Conservation (phyloP, 2,113 vertebrate species). For the Scolopax mira region DNA sequence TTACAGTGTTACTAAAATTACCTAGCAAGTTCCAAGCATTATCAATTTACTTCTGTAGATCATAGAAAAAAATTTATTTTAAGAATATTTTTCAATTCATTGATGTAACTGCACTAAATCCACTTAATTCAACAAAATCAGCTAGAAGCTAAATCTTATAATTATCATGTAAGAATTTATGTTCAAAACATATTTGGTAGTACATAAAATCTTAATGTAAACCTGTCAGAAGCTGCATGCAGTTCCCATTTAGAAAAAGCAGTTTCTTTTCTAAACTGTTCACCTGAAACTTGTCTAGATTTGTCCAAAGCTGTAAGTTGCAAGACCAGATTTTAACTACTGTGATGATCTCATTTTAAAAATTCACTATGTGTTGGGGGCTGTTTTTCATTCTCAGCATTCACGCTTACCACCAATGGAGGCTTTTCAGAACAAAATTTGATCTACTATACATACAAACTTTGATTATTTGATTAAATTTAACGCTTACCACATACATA, state of each 20-base stretch:
- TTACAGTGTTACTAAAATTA: neutral
- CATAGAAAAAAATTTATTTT: neutral
- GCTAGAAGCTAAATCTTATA: neutral
- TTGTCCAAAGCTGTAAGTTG: constrained; percentile 24
- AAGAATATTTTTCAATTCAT: neutral
- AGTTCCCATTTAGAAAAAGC: neutral
- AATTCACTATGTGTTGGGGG: neutral
- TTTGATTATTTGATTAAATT: neutral
- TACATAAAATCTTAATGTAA: neutral
- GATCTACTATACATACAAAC: neutral
- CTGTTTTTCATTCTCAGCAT: neutral
- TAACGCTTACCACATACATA: neutral
- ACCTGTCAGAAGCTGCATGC: neutral
- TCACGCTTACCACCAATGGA: neutral
- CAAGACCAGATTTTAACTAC: constrained; percentile 14
- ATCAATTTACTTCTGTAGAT: neutral
- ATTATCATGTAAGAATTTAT: neutral
- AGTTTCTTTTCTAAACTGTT: neutral
- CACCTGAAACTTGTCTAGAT: constrained; percentile 29
- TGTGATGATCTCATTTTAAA: constrained; percentile 38
- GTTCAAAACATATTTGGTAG: neutral
- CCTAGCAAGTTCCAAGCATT: neutral
- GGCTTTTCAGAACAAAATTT: neutral
- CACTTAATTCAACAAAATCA: neutral
- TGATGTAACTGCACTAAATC: neutral